Percentiles rank a stretch among this genome's conserved stretches.
phyloP scores from a whole-genome alignment of 2,797 vertebrate species.

The Antrozous pallidus region DNA sequence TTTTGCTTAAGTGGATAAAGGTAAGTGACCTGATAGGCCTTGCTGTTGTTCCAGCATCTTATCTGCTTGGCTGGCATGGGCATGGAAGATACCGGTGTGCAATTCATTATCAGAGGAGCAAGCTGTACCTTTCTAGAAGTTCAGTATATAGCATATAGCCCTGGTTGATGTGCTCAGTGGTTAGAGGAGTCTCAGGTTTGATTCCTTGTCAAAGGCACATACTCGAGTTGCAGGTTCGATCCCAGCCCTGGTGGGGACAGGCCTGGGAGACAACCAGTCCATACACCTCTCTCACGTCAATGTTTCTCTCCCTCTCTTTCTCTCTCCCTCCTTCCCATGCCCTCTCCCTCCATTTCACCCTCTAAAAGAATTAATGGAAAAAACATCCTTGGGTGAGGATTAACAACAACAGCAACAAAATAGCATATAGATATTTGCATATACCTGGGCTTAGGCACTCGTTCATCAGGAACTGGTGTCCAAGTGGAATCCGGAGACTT shows the following conservation, averaged over 20 bases:
- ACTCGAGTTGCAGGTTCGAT: too few relatives aligned
- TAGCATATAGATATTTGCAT: not conserved
- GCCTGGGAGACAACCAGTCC: too few relatives aligned
- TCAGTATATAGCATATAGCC: not conserved
- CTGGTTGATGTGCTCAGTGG: too few relatives aligned
- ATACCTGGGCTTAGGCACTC: constrained; percentile 96
- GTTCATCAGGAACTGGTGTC: constrained; percentile 97
- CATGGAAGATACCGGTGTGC: not conserved
- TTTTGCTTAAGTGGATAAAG: not conserved
- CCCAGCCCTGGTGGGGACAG: too few relatives aligned
- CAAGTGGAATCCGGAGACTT: constrained; percentile 98
- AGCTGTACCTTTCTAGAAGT: not conserved
- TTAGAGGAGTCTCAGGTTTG: too few relatives aligned
- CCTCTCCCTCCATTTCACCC: too few relatives aligned
- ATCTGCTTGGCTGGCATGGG: not conserved
- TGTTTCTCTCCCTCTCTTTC: too few relatives aligned
- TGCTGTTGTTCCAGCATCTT: not conserved
- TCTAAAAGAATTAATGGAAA: too few relatives aligned
- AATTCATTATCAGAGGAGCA: not conserved
- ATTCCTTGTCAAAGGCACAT: too few relatives aligned
- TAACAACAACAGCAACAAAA: not conserved
- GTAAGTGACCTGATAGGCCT: not conserved
- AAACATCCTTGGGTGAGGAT: too few relatives aligned
- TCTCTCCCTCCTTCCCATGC: too few relatives aligned
- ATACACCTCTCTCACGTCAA: too few relatives aligned